phyloP scores from a whole-genome alignment of 2,888 invertebrate species.

The Polymixis lichenea region DNA sequence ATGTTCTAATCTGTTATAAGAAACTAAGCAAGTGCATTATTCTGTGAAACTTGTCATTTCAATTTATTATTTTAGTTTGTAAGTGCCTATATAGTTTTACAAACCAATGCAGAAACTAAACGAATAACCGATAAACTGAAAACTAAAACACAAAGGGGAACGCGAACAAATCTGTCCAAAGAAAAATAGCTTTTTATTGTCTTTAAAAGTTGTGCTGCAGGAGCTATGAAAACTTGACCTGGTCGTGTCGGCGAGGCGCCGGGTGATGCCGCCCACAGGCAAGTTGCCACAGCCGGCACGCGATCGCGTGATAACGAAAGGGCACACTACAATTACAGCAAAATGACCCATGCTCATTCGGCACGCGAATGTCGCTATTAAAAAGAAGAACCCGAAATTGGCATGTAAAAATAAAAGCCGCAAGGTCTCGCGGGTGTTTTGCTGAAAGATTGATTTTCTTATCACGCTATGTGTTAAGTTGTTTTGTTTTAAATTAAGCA shows the following conservation, averaged over 20 bases:
- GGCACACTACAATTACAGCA: conserved; percentile 83
- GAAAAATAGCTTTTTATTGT: conserved; percentile 60
- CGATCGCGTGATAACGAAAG: conserved; percentile 85
- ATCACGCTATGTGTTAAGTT: conserved; percentile 62
- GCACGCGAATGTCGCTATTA: conserved; percentile 83
- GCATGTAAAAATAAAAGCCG: conserved; percentile 72
- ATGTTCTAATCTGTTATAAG: neutral
- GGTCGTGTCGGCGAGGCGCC: conserved; percentile 54
- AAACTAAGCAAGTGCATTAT: neutral
- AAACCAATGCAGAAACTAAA: conserved; percentile 46
- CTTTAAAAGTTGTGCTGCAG: conserved; percentile 55
- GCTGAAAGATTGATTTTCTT: conserved; percentile 69
- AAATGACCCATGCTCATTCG: conserved; percentile 81
- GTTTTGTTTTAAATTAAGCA: conserved; percentile 36
- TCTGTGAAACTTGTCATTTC: conserved; percentile 3
- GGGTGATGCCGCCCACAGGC: conserved; percentile 43
- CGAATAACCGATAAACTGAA: conserved; percentile 45
- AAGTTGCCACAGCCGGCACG: conserved; percentile 70
- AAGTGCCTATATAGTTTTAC: conserved; percentile 44
- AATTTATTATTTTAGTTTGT: conserved; percentile 17
- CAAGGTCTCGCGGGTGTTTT: conserved; percentile 65
- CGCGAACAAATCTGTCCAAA: conserved; percentile 47
- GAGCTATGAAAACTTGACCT: conserved; percentile 61
- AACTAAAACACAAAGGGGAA: conserved; percentile 43
- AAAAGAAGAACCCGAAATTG: conserved; percentile 76